Conservation (phyloP, 2,888 invertebrate species). For the Scaptomyza parva region DNA sequence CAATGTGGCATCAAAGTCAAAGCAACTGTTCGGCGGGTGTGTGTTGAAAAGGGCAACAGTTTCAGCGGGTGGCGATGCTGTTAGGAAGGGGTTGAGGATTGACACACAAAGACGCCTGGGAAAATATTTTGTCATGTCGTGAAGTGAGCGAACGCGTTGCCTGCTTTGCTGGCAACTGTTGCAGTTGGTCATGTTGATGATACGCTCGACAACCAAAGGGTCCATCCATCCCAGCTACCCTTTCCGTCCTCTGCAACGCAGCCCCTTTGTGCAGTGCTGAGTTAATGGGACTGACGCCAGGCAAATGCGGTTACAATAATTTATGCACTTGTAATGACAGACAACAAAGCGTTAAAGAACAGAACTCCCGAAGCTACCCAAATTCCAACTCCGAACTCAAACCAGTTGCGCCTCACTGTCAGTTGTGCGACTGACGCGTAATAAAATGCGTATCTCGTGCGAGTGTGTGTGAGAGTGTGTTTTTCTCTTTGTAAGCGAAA, state of each 20-base stretch:
- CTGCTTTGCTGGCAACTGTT: constrained; percentile 66
- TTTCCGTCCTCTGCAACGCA: neutral
- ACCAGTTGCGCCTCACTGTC: constrained; percentile 44
- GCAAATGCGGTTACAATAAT: constrained; percentile 81
- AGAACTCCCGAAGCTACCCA: neutral
- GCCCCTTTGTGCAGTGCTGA: constrained; percentile 1
- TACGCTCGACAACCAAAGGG: constrained; percentile 33
- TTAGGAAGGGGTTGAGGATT: constrained; percentile 3
- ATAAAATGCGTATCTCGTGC: constrained; percentile 78
- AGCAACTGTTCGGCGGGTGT: constrained; percentile 58
- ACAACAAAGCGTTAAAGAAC: constrained; percentile 79
- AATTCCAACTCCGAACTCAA: neutral
- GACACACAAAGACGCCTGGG: constrained; percentile 65
- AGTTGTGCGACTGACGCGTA: constrained; percentile 70
- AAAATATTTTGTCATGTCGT: constrained; percentile 80
- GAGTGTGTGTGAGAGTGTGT: constrained; percentile 37
- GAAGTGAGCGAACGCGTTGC: constrained; percentile 39
- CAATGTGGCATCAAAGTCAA: constrained; percentile 72
- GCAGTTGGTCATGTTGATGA: constrained; percentile 56
- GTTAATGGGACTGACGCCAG: constrained; percentile 68
- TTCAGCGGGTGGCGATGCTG: neutral
- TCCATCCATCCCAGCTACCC: constrained; percentile 3
- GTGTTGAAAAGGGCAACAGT: neutral
- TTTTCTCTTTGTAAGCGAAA: constrained; percentile 26
- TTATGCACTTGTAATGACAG: constrained; percentile 81